phyloP scores from a whole-genome alignment of 1,140 invertebrate genomes.

The Ptiloglossa arizonensis region DNA sequence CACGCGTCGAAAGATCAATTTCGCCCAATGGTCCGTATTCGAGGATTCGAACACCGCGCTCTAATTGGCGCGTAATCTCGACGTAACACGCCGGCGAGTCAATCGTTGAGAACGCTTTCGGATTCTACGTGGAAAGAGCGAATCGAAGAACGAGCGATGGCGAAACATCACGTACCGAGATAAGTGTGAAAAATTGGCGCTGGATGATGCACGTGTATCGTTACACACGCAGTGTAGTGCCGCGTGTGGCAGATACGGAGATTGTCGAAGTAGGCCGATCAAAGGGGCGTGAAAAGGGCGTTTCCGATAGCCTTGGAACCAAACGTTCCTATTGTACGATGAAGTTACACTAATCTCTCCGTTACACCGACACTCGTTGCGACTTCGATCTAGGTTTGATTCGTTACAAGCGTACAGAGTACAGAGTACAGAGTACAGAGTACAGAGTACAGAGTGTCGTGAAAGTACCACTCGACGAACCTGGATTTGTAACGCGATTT shows the following conservation, averaged over 20 bases:
- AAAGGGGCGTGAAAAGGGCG: slow-evolving; percentile 44
- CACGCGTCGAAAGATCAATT: background rate
- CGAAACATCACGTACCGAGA: background rate
- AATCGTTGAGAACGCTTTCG: slow-evolving; percentile 7
- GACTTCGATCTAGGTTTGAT: background rate
- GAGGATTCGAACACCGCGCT: background rate
- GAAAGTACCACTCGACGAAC: background rate
- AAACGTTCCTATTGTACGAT: slow-evolving; percentile 34
- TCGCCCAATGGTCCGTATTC: background rate
- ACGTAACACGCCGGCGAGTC: background rate
- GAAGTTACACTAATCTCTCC: slow-evolving; percentile 26
- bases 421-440: background rate
- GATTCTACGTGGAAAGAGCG: background rate
- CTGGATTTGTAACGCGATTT: too few species aligned
- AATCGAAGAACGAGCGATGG: background rate
- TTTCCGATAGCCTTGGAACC: slow-evolving; percentile 28
- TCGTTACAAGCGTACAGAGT: too few species aligned
- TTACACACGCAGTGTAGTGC: background rate
- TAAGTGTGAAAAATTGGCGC: background rate
- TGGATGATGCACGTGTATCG: background rate
- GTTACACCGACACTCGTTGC: background rate
- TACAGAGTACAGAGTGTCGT: background rate
- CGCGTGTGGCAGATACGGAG: background rate
- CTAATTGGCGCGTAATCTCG: slow-evolving; percentile 28
- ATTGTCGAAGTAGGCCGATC: background rate